Percentiles rank a stretch among this genome's conserved stretches.
Conservation (phyloP, 2,113 vertebrate species). For the Sula dactylatra region DNA sequence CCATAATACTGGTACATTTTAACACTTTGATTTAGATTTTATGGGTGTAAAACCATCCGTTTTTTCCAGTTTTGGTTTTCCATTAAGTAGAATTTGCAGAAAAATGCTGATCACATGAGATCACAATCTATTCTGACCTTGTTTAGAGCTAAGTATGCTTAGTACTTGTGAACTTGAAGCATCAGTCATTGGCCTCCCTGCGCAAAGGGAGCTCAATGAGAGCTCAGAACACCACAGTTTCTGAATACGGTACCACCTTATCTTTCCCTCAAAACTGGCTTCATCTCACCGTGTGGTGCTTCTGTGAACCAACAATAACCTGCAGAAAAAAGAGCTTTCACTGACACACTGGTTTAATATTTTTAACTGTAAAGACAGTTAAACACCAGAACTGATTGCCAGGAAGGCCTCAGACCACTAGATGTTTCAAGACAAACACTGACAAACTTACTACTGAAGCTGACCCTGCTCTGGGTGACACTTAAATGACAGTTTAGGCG, state of each 20-base stretch:
- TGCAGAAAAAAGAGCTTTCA: not conserved
- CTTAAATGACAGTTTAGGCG: not conserved
- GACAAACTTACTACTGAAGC: not conserved
- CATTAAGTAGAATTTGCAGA: not conserved
- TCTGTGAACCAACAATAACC: not conserved
- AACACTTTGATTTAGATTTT: not conserved
- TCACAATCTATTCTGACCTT: not conserved
- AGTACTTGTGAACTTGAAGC: not conserved
- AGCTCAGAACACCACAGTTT: not conserved
- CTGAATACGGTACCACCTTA: fast-evolving
- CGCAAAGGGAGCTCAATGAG: not conserved
- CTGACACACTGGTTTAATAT: not conserved
- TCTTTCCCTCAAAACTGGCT: not conserved
- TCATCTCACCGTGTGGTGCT: not conserved
- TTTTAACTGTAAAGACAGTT: not conserved
- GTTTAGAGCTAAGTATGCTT: not conserved
- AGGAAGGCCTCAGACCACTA: not conserved
- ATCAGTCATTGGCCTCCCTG: not conserved
- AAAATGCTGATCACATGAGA: not conserved
- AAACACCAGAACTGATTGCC: not conserved
- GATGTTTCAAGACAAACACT: not conserved
- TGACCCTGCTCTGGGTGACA: not conserved
- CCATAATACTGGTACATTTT: not conserved
- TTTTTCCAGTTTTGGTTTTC: not conserved
- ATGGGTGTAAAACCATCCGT: not conserved